Base-by-base conservation (phyloP, 2,113 vertebrate genomes). In the Spea bombifrons region DNA sequence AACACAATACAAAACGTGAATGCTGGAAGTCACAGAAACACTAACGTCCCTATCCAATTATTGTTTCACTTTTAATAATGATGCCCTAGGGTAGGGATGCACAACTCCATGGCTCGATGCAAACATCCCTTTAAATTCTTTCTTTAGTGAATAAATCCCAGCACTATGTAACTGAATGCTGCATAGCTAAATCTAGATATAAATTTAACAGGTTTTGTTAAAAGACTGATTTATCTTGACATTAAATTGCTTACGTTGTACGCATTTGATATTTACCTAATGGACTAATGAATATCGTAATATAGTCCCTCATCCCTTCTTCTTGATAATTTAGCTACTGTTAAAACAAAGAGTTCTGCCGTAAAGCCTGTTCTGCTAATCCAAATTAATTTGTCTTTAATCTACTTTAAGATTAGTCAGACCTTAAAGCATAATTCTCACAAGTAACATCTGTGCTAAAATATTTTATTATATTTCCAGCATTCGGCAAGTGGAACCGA, bases 361-460 rank as follows among this genome's bases (percentile, higher is more conserved):
- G 59, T 46, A 44, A 72, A 72, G 45, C 73, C 49, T 79, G 71
- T 16, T 74, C 8, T 53, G n/a, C 44, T 80, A 80, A 80, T 80
- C 71, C 78, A 73, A 80, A 80, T 80, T 67, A 80, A 74, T 80
- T 80, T 80, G 44, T n/a, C 78, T 80, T 73, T 80, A 73, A 73
- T 80, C 49, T 80, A 49, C 71, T 80, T 68, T 68, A 74, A 79
- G 52, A 50, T 61, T 68, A 80, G 63, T 68, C 50, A 73, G 64
- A 67, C 63, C 71, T 74, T 44, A 74, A 80, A 80, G 74, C 71
- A 80, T 73, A 50, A 73, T 73, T 66, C 50, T 73, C 61, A 48
- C 49, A 66, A 73, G 71, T 80, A 73, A 67, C 77, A 80, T 80
- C 77, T 80, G 77, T 53, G 63, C 48, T 47, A 70, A 73, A 73